Base-by-base conservation (phyloP, 2,888 invertebrate genomes). In the Ametastegia equiseti region DNA sequence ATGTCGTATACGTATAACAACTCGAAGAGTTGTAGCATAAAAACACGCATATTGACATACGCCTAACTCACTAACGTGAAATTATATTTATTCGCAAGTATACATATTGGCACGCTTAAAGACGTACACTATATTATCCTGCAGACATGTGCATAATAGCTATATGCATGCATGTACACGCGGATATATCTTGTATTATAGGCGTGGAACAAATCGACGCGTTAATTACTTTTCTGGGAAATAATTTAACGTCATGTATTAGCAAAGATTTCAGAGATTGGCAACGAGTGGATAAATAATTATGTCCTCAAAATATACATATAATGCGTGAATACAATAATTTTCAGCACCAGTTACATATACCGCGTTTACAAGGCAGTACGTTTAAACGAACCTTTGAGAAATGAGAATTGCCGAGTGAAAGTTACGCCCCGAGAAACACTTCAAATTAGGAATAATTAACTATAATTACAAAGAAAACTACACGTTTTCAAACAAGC, bases 381-480 rank as follows among this genome's bases (percentile, higher is more conserved):
- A n/a, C n/a, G 27, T 30, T 45, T n/a, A 47, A 75, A 50, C 54
- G 75, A 54, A 13, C 75, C 54, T 75, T 75, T 39, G 57, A 78
- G 78, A 27, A 23, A 54, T 27, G 9, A 57, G 63, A 78, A 60
- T 78, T 45, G n/a, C 60, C 30, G 15, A 78, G 78, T 57, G 78
- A 57, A 57, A 78, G 60, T 78, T 78, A 45, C 57, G 42, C 39
- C 63, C 42, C 78, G 60, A 78, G 63, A 78, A 57, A 60, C 54
- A 57, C 1, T 60, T 19, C n/a, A 36, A 75, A 78, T 63, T 23
- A 78, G 23, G 60, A 60, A 30, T 27, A 78, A 78, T 60, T 63
- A 27, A 42, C 39, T 42, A 54, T 54, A 75, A 75, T 75, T 75
- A 75, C 54, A 50, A 36, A 50, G 75, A 54, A 45, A 50, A 71